Evolutionary conservation across 1,140 invertebrate species (phyloP).

Genomic region (Atta colombica): DNA sequence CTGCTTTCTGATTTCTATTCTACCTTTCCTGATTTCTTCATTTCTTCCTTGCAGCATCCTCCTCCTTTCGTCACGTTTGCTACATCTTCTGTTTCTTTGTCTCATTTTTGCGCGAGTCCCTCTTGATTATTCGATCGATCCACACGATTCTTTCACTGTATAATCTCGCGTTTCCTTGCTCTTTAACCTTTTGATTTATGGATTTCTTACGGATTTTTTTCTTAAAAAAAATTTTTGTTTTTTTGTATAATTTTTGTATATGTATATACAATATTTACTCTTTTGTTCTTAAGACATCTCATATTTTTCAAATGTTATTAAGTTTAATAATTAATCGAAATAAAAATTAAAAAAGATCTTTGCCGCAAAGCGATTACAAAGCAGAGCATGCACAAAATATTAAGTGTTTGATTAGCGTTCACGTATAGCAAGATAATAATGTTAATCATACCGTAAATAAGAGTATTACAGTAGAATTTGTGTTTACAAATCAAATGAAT

Average conservation of each 20-base stretch:
- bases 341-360: background rate
- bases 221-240: background rate
- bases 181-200: conserved; percentile 1
- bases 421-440: background rate
- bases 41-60: conserved; percentile 34
- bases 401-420: conserved; percentile 8
- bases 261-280: no score
- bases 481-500: background rate
- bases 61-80: background rate
- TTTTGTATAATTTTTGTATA: background rate
- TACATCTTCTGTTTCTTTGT: background rate
- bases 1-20: conserved; percentile 49
- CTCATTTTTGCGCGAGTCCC: background rate
- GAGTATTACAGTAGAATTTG: background rate
- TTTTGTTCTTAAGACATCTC: background rate
- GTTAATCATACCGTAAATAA: background rate
- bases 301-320: background rate
- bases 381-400: background rate
- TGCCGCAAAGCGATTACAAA: background rate
- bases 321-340: background rate
- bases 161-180: background rate
- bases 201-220: background rate
- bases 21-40: conserved; percentile 63
- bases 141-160: background rate
- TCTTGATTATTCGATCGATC: conserved; percentile 5